Evolutionary conservation across 1,140 invertebrate genomes (phyloP), one percentile per base, ranked within the genome.

Genomic region (Saxidomus purpurata): DNA sequence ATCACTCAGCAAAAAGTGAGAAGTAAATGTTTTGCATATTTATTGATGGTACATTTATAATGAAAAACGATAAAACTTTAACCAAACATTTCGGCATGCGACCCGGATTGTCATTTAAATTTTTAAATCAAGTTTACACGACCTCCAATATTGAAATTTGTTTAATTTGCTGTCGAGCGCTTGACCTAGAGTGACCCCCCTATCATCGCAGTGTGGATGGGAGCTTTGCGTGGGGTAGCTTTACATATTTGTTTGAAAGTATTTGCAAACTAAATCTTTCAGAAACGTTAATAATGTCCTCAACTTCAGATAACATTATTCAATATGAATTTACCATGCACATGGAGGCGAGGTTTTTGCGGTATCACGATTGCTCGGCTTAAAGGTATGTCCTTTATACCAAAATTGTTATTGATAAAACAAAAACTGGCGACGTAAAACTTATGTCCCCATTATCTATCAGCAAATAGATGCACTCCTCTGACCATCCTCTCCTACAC

Each of bases 51-150:
- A 61, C 19, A 61, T n/a, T 61, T 61, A 28, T 61, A n/a, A 67
- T 11, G 25, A 47, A 43, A 9, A 76, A 43, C 25, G 40, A 76
- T 43, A 76, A 71, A 17, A 49, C 40, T 40, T 76, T 47, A 52
- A 28, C 43, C 76, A 79, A 49, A 49, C 28, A 38, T 36, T n/a
- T 55, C 36, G 47, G 47, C 43, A 79, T 52, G 47, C 47, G 47
- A 55, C 76, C 47, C 36, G n/a, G 47, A 79, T 79, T 79, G 76
- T 71, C 67, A 71, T 40, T 71, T 40, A 71, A 79, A 79, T 36
- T n/a, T 55, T 79, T 31, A 52, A 79, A 52, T 55, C 31, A 55
- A 79, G 76, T 79, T 79, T 79, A 79, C 76, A 25, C 47, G 47
- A 79, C 76, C 76, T 79, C 47, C 43, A 55, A 36, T 79, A 36